Conservation (phyloP, 2,113 vertebrate species). For the Bolborhynchus lineola region DNA sequence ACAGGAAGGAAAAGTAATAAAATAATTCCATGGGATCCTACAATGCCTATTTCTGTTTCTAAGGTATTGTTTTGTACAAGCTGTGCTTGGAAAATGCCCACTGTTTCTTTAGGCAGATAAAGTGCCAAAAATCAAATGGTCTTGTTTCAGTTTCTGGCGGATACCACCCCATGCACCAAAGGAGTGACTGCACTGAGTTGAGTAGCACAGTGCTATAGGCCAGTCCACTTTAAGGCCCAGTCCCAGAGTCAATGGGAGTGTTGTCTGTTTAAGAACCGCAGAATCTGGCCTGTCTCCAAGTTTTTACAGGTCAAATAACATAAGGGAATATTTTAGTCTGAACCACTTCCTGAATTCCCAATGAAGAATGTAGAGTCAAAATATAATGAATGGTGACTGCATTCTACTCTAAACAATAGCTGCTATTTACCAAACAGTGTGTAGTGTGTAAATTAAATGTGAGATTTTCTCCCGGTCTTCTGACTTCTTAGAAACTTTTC, state of each 20-base stretch:
- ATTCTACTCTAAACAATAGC: conserved; percentile 65
- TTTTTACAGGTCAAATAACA: conserved; percentile 75
- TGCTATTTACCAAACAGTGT: conserved; percentile 64
- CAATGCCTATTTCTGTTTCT: neutral
- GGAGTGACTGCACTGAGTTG: neutral
- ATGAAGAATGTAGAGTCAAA: conserved; percentile 64
- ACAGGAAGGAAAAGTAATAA: neutral
- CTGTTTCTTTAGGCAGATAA: neutral
- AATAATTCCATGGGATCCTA: neutral
- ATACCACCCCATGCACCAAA: neutral
- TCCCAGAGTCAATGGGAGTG: conserved; percentile 32
- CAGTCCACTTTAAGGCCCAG: neutral
- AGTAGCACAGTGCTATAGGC: neutral
- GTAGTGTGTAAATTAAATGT: conserved; percentile 40
- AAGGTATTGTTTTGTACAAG: neutral
- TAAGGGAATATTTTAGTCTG: conserved; percentile 74
- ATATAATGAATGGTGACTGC: conserved; percentile 66
- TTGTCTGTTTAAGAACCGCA: conserved; percentile 56
- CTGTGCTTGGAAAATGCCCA: neutral
- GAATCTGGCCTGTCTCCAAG: conserved; percentile 58
- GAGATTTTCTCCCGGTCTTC: neutral
- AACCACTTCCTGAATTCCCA: conserved; percentile 72
- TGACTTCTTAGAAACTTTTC: conserved; percentile 54
- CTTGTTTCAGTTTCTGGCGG: fast-evolving
- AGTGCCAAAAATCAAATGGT: neutral